Evolutionary conservation across 2,797 vertebrate genomes (phyloP), one percentile per base, ranked within the genome.

Genomic region (Tokudaia muenninki): DNA sequence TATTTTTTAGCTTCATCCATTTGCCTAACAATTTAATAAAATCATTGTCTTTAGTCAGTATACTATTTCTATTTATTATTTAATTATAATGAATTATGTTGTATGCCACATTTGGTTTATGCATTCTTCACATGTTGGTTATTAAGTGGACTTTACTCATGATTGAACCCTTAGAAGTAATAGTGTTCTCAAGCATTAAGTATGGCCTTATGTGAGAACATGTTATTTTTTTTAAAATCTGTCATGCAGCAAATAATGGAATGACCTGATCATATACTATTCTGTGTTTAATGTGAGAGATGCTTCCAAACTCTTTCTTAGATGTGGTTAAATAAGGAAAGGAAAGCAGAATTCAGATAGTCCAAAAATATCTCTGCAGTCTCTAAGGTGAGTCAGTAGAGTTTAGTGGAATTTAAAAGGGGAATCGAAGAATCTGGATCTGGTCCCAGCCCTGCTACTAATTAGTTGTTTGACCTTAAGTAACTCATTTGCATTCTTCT

Each of bases 391-490:
- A 87, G 44, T 91, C 90, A 92, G 57, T 92, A 55, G 65, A 94
- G 70, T 80, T 70, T 37, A 70, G 57, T 75, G 26, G 92, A 96
- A 94, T 95, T 81, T 57, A 90, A 96, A 81, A 24, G 14, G 67
- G 50, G 29, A 80, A 24, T 14, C 50, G 47, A 91, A 95, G 70
- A 59, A 10, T 86, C 87, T 95, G 92, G 65, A 94, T 59, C 47
- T 86, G 8, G 72, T 97, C 88, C 89, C 93, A 93, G 89, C 47
- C 91, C 52, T 72, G 52, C n/a, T 41, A 50, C 91, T 97, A 98
- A 97, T 98, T 97, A 96, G 89, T 57, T 90, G 81, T 94, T 91
- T 97, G 96, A 95, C 94, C 96, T 96, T 97, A 96, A 94, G 94
- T 79, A 97, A 79, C 65, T 97, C 87, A 97, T 96, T 97, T 97